These are phyloP conservation scores for Tinamus major DNA, from an alignment of 2,797 vertebrate species.

Conservation along the genomic window DNA sequence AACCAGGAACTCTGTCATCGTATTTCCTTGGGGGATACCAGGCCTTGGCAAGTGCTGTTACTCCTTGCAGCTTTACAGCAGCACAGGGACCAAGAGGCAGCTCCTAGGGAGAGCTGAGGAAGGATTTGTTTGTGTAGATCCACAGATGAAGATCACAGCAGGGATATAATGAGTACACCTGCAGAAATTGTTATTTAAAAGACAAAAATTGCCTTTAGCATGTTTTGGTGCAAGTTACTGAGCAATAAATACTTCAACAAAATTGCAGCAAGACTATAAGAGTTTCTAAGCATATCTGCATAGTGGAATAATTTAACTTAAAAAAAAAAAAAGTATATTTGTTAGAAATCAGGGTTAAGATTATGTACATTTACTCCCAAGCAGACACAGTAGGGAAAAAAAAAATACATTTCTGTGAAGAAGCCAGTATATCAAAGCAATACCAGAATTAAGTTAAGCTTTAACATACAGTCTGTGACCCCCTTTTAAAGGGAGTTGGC, in stretches of 20 bases:
- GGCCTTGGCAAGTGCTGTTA: slow-evolving; percentile 76
- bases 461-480: background rate
- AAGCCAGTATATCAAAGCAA: background rate
- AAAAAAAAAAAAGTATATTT: background rate
- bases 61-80: slow-evolving; percentile 59
- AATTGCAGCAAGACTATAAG: background rate
- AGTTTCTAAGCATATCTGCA: background rate
- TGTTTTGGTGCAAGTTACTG: no score
- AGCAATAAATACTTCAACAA: background rate
- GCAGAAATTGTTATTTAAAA: background rate
- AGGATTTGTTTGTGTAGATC: background rate
- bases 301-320: background rate
- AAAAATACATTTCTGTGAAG: background rate
- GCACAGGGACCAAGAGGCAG: slow-evolving; percentile 51
- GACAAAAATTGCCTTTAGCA: no score
- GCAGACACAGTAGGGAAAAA: rapidly evolving
- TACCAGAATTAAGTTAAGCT: background rate
- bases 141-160: slow-evolving; percentile 4
- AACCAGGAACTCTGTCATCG: slow-evolving; percentile 92
- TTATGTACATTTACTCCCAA: background rate
- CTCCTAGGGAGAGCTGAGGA: background rate
- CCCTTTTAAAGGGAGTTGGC: background rate
- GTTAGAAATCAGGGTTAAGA: background rate
- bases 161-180: background rate
- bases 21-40: slow-evolving; percentile 55